Evolutionary conservation across 2,888 invertebrate genomes (phyloP), one percentile per base, ranked within the genome.

Genomic region (Drosophila monieri): DNA sequence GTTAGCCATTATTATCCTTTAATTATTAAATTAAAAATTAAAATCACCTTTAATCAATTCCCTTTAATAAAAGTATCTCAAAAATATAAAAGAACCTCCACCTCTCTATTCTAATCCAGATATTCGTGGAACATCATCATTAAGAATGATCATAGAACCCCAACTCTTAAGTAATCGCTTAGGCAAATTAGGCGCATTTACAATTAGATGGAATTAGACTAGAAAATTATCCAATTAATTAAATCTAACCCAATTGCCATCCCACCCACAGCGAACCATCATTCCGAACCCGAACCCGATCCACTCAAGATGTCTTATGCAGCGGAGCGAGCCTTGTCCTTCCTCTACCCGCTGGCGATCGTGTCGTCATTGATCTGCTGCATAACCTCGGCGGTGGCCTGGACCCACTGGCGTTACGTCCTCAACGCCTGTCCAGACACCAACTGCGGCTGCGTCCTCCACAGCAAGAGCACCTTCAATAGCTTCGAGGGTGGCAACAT

Each of bases 401-500:
- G 94, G 93, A 93, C 94, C 47, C 95, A 95, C 87, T 95, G 95
- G 95, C 86, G 80, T 48, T 92, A 93, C 15, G 95, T 95, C 0
- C 90, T 95, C 2, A 94, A 95, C 80, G 93, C 94, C 47, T 95
- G 95, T 76, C 93, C 93, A 47, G 94, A 94, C 76, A 93, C 93
- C 4, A 95, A 94, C 81, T 95, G 95, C 81, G 95, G 95, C 43
- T 95, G 95, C 79, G 94, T 95, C 77, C 91, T 95, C 39, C 94
- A 94, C 88, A 95, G 94, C 2, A 91, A 93, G 56, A 93, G 93
- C 78, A 94, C 94, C 14, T 93, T 92, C 55, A 93, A 93, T 43
- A 93, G 93, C 77, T 95, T 95, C 79, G 93, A 92, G 90, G 95
- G 95, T 47, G 95, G 95, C 1, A 93, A 93, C 74, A 93, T 93